Base-by-base conservation (phyloP, 2,888 invertebrate genomes). In the Drosophila kuntzei region DNA sequence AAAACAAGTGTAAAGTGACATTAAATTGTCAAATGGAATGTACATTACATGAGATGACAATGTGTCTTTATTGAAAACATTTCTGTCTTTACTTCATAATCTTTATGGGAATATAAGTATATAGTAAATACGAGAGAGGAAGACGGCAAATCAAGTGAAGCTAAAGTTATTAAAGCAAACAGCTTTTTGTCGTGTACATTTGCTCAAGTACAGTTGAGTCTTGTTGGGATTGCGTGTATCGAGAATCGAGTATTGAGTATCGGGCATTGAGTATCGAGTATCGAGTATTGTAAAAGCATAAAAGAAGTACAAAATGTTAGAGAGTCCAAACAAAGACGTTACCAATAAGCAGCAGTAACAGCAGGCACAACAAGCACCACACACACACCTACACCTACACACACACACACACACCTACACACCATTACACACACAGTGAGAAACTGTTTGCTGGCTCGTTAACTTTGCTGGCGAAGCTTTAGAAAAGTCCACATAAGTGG, bases 401-500 rank as follows among this genome's bases (percentile, higher is more conserved):
- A 44, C 29, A 39, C 18, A 44, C 34, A 44, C 37, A 27, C 34
- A 20, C 1, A 34, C 14, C 32, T 36, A 47, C 34, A 64, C 53
- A 50, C 47, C 2, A 25, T 25, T 25, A 27, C 27, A 27, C 20
- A 43, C n/a, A 32, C 14, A 53, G 36, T 50, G 41, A 53, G 43
- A 44, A 12, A 36, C 57, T 36, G 44, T 78, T 70, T 67, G 73
- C 70, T 70, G 65, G 54, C 71, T 73, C 69, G 69, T 76, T 76
- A 71, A 71, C 76, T 74, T 66, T 62, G 61, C 60, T 61, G 41
- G 61, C 27, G 57, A 61, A 77, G 61, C 77, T 60, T 51, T 29
- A 34, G 54, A 49, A 74, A 70, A 70, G 67, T 67, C 57, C 79
- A 79, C 61, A 82, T 70, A 80, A 84, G 78, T 80, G 84, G 58